Conservation (phyloP, 2,888 invertebrate species). For the Apodemia mormo region DNA sequence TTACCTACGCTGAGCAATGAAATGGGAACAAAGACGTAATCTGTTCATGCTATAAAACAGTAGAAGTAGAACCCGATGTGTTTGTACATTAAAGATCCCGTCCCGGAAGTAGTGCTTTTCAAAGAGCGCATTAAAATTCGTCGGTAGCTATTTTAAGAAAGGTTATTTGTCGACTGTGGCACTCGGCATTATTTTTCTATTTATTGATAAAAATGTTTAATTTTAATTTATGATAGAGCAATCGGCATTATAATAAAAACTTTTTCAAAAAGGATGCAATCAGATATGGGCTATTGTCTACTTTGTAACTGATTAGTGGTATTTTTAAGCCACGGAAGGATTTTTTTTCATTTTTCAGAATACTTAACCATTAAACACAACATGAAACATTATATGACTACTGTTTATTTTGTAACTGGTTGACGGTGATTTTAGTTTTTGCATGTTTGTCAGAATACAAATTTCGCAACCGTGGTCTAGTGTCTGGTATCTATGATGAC, state of each 20-base stretch:
- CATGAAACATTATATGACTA: too few relatives aligned
- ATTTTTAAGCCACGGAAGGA: too few relatives aligned
- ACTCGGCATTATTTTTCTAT: constrained; percentile 32
- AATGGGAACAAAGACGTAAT: background rate
- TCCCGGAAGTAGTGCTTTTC: constrained; percentile 34
- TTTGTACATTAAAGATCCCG: too few relatives aligned
- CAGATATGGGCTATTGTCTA: background rate
- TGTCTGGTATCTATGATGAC: too few relatives aligned
- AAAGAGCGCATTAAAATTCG: constrained; percentile 49
- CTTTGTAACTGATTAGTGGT: background rate
- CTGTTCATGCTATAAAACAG: background rate
- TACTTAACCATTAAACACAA: too few relatives aligned
- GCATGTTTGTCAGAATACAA: too few relatives aligned
- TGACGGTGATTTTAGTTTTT: too few relatives aligned
- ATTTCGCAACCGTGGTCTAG: too few relatives aligned
- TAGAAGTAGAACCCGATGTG: background rate
- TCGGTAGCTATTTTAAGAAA: constrained; percentile 60
- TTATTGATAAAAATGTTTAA: constrained; percentile 45
- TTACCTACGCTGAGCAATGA: background rate
- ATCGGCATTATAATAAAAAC: background rate
- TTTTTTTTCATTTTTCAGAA: too few relatives aligned
- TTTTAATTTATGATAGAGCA: constrained; percentile 34
- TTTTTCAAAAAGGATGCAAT: background rate
- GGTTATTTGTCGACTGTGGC: constrained; percentile 60
- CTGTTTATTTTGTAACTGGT: too few relatives aligned